Evolutionary conservation across 1,140 invertebrate species (phyloP).

Genomic region (Meloidogyne exigua): DNA sequence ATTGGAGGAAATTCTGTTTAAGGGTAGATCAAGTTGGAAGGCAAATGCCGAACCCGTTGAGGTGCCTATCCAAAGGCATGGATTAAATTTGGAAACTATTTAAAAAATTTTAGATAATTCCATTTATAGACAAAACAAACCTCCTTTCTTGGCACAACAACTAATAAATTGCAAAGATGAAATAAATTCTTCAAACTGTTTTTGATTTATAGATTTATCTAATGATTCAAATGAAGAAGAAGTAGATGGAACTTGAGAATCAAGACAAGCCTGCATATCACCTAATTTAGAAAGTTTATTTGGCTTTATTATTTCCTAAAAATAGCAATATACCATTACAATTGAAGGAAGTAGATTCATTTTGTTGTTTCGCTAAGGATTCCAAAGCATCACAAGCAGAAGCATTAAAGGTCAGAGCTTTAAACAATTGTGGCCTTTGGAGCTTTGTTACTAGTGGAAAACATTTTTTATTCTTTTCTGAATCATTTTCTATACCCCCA

Average conservation of each 20-base stretch:
- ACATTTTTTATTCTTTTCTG: background rate
- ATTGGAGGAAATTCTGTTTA: slow-evolving; percentile 48
- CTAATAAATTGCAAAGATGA: slow-evolving; percentile 52
- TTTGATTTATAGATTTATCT: slow-evolving; percentile 13
- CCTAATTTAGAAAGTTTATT: too few relatives aligned
- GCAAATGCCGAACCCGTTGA: slow-evolving; percentile 52
- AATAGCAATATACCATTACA: background rate
- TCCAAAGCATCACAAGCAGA: background rate
- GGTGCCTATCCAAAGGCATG: slow-evolving; percentile 59
- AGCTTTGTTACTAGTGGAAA: background rate
- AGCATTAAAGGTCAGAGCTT: background rate
- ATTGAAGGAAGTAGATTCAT: background rate
- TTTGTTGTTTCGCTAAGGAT: background rate
- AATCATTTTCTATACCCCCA: background rate
- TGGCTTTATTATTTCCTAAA: background rate
- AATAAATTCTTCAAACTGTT: slow-evolving; percentile 42
- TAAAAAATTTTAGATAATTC: slow-evolving; percentile 27
- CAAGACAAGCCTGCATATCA: background rate
- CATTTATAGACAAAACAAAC: slow-evolving; percentile 38
- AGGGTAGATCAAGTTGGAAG: slow-evolving; percentile 55
- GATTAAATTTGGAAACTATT: slow-evolving; percentile 48
- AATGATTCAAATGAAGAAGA: slow-evolving; percentile 31
- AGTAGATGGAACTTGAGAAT: background rate
- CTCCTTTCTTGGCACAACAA: slow-evolving; percentile 47
- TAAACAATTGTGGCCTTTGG: background rate